phyloP scores from a whole-genome alignment of 2,888 invertebrate genomes.

The Artemia sinica region DNA sequence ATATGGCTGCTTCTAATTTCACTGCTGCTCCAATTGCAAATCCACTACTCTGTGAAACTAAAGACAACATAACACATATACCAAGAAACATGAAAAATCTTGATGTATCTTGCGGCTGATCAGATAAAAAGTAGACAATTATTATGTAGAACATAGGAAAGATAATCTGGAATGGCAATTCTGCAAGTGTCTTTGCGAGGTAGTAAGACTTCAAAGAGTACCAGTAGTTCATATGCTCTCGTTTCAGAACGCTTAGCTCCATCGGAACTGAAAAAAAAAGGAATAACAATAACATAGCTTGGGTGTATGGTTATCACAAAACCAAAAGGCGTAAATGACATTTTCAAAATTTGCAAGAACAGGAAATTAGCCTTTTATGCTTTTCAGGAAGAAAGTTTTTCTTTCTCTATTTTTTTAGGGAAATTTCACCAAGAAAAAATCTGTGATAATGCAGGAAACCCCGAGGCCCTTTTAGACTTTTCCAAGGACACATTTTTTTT shows the following conservation, averaged over 20 bases:
- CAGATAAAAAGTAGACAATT: slow-evolving; percentile 60
- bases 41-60: slow-evolving; percentile 59
- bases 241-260: slow-evolving; percentile 56
- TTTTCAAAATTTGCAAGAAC: no score
- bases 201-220: slow-evolving; percentile 69
- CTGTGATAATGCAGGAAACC: no score
- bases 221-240: slow-evolving; percentile 79
- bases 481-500: no score
- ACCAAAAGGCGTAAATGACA: no score
- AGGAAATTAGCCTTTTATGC: no score
- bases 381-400: no score
- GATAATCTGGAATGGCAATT: slow-evolving; percentile 60
- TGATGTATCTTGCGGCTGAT: slow-evolving; percentile 46
- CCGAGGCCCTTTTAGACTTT: no score
- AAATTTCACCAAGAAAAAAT: no score
- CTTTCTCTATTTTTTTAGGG: no score
- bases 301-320: no score
- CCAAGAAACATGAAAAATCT: slow-evolving; percentile 47
- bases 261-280: slow-evolving; percentile 47
- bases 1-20: slow-evolving; percentile 50
- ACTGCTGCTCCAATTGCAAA: slow-evolving; percentile 53
- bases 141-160: slow-evolving; percentile 53
- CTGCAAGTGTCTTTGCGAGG: slow-evolving; percentile 54
- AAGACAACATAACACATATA: slow-evolving; percentile 46
- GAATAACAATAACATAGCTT: no score